Evolutionary conservation across 2,797 vertebrate species (phyloP).

Genomic region (Sparidentex hasta): DNA sequence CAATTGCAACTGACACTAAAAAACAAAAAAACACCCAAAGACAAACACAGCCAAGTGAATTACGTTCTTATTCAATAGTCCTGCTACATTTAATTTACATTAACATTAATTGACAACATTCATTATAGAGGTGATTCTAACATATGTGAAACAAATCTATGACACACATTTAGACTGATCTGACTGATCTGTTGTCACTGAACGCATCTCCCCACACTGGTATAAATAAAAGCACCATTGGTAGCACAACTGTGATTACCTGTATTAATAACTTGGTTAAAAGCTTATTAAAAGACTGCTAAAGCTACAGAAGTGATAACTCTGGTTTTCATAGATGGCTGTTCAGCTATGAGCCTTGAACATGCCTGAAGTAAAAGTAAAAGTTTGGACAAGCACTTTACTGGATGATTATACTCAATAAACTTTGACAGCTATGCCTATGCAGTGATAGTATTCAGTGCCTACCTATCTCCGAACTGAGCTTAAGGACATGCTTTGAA

Average conservation of each 20-base stretch:
- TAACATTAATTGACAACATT: not conserved
- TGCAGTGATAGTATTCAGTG: not conserved
- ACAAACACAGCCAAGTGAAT: not conserved
- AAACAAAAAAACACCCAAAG: not conserved
- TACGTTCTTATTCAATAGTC: not conserved
- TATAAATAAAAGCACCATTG: constrained; percentile 2
- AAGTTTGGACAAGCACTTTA: not conserved
- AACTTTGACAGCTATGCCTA: not conserved
- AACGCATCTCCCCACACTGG: constrained; percentile 2
- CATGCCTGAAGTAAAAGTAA: not conserved
- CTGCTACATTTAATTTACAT: constrained; percentile 11
- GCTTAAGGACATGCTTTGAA: not conserved
- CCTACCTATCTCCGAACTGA: not conserved
- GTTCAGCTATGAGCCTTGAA: constrained; percentile 9
- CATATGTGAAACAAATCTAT: not conserved
- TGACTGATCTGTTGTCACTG: not conserved
- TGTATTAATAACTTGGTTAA: not conserved
- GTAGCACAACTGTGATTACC: constrained; percentile 8
- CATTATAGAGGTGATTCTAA: not conserved
- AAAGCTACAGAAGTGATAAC: not conserved
- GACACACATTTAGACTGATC: not conserved
- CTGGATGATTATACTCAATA: not conserved
- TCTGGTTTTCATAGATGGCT: not conserved
- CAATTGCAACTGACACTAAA: too few relatives aligned
- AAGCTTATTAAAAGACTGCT: not conserved